A percentile compares a stretch with the other conserved stretches of the same genome.
Evolutionary conservation across 2,113 vertebrate genomes (phyloP).

Genomic region (Fukomys damarensis): DNA sequence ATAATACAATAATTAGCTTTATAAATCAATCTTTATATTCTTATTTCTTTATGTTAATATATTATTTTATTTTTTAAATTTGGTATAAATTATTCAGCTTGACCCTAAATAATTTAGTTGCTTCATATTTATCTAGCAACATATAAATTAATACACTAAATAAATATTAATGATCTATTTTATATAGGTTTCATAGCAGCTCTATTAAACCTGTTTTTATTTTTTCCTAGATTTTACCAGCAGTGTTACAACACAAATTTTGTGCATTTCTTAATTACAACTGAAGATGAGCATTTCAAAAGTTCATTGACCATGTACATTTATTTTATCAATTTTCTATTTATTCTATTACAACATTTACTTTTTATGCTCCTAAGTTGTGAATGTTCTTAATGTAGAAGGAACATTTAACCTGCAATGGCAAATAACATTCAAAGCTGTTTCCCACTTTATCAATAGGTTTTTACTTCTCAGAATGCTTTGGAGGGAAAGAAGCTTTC

Average conservation of each 20-base stretch:
- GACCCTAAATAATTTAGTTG: neutral
- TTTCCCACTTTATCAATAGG: neutral
- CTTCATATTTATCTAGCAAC: neutral
- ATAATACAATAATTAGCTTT: conserved; percentile 15
- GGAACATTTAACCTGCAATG: neutral
- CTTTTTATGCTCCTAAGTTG: neutral
- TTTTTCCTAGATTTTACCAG: conserved; percentile 17
- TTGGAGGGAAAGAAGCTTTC: neutral
- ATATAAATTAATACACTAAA: conserved; percentile 16
- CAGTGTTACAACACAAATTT: conserved; percentile 1
- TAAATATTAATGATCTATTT: conserved; percentile 5
- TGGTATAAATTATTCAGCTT: neutral
- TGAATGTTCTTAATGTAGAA: neutral
- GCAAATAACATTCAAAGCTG: neutral
- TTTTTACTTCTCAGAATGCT: neutral
- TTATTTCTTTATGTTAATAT: conserved; percentile 28
- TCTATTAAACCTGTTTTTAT: conserved; percentile 47
- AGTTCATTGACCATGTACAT: neutral
- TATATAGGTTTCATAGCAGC: neutral
- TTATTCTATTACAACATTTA: neutral
- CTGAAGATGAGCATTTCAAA: neutral
- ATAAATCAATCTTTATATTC: conserved; percentile 21
- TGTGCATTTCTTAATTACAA: conserved; percentile 46
- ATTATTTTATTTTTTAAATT: neutral
- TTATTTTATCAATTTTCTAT: conserved; percentile 30